Base-by-base conservation (phyloP, 2,113 vertebrate species). In the Ascaphus truei region DNA sequence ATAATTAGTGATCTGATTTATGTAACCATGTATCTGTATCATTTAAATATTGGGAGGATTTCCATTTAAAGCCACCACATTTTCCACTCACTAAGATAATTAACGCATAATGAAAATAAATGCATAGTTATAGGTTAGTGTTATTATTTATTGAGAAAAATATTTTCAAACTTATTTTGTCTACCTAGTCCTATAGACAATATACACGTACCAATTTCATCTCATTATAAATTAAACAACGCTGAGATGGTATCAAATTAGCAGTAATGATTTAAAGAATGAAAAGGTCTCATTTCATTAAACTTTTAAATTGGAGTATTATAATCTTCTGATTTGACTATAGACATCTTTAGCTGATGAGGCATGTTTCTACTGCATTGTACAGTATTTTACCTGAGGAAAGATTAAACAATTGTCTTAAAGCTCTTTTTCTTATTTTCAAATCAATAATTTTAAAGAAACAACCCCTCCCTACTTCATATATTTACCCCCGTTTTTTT, bases 31-130 rank as follows among this genome's bases (percentile, higher is more conserved):
- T 50, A 61, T 61, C 57, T 71, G 67, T 61, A 61, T 48, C 57
- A 61, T 39, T 71, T 71, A 51, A 52, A 26, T 27, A 71, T 52
- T 71, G 55, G 36, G 67, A 52, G 47, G 61, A 50, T 34, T 16
- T n/a, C n/a, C n/a, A n/a, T n/a, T 34, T 50, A 50, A 50, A 43
- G 43, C 55, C 43, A 58, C 47, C 45, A 59, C 66, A 68, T 68
- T 51, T 50, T 68, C 30, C 33, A 26, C 16, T 36, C 31, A 1
- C 41, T 23, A 2, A 48, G 65, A 36, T 68, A 68, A 68, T 60
- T 33, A 51, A 68, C 66, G 59, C 66, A 50, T 68, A 68, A 68
- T 60, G 66, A 68, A 59, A 68, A 68, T 48, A 68, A 68, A 68
- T 68, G 66, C 36, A 50, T 43, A 68, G 29, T 59, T 59, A 68